Evolutionary conservation across 1,140 invertebrate genomes (phyloP).

Genomic region (Panonychus citri): DNA sequence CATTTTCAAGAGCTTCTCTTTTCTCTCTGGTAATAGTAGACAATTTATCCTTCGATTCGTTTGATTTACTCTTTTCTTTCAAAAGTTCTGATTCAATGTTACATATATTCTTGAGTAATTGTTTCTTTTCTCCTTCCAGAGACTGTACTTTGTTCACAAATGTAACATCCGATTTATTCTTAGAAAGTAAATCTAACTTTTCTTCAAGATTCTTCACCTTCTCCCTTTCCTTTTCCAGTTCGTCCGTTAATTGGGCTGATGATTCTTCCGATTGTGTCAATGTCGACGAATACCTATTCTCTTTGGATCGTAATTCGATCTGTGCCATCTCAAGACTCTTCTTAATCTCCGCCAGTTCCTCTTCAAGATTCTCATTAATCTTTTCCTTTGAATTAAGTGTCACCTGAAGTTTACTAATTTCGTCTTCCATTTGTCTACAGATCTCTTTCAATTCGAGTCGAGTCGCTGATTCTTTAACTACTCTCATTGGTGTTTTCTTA

Average conservation of each 20-base stretch:
- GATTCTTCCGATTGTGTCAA: constrained; percentile 22
- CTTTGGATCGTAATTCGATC: constrained; percentile 20
- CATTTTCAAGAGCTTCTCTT: neutral
- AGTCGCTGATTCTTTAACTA: constrained; percentile 41
- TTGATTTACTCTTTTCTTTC: neutral
- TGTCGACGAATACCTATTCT: neutral
- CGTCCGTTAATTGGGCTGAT: constrained; percentile 67
- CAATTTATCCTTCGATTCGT: neutral
- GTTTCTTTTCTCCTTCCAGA: neutral
- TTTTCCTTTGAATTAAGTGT: constrained; percentile 34
- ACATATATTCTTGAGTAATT: neutral
- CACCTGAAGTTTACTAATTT: constrained; percentile 41
- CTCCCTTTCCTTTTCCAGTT: constrained; percentile 48
- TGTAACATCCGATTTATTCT: neutral
- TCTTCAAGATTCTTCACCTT: constrained; percentile 6
- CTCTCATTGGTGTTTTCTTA: constrained; percentile 37
- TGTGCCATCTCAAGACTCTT: constrained; percentile 31
- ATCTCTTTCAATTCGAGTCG: constrained; percentile 44
- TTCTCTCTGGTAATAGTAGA: neutral
- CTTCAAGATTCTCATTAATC: constrained; percentile 24
- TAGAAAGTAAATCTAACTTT: neutral
- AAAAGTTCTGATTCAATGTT: neutral
- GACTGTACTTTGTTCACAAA: neutral
- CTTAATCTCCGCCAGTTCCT: constrained; percentile 28
- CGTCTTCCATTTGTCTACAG: constrained; percentile 49